A percentile compares a stretch with the other conserved stretches of the same genome.
Conservation (phyloP, 2,113 vertebrate genomes). For the Zapus hudsonius region DNA sequence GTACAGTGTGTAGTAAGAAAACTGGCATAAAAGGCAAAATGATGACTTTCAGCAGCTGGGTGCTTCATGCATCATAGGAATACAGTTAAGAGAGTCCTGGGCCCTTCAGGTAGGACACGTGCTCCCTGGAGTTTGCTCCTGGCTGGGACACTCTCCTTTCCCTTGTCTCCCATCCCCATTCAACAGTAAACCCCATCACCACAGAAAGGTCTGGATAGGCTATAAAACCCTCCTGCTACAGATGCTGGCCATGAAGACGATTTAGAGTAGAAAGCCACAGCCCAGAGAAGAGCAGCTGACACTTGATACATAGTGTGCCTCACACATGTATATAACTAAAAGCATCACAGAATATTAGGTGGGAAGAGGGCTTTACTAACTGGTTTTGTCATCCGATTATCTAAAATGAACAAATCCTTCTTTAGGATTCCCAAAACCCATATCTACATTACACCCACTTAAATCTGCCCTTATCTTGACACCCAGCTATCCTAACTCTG, state of each 20-base stretch:
- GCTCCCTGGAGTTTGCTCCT: neutral
- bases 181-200: neutral
- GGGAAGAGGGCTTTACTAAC: neutral
- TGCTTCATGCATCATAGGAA: neutral
- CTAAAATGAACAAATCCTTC: neutral
- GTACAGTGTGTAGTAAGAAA: neutral
- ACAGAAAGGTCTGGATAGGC: neutral
- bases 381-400: neutral
- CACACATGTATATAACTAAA: neutral
- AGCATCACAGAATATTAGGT: neutral
- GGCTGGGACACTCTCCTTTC: neutral
- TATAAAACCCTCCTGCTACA: neutral
- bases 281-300: neutral
- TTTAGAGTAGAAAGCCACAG: neutral
- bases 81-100: neutral
- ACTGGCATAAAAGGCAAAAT: neutral
- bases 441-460: neutral
- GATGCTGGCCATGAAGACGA: neutral
- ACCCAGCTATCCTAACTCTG: neutral
- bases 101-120: neutral
- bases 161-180: no score
- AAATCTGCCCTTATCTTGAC: constrained; percentile 9
- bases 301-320: neutral
- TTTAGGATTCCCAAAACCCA: neutral
- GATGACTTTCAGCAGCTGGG: neutral